phyloP scores from a whole-genome alignment of 2,888 invertebrate genomes.

The Hyposoter dolosus region DNA sequence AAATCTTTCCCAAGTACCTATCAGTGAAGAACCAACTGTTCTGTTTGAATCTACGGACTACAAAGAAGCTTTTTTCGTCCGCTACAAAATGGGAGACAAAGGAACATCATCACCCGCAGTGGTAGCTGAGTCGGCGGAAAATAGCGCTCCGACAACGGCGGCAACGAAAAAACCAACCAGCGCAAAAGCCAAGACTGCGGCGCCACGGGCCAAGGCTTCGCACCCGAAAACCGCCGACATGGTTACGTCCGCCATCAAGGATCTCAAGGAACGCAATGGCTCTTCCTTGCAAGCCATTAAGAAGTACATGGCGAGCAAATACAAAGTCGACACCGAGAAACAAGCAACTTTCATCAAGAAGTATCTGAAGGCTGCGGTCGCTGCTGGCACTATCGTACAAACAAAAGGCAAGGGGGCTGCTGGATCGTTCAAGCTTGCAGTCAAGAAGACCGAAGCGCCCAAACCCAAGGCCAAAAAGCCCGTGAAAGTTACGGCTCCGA shows the following conservation, averaged over 20 bases:
- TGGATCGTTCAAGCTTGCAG: slow-evolving; percentile 85
- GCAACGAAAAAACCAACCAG: slow-evolving; percentile 71
- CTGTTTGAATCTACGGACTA: not conserved
- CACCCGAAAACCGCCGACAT: slow-evolving; percentile 86
- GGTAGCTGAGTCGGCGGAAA: slow-evolving; percentile 54
- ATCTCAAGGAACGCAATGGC: slow-evolving; percentile 86
- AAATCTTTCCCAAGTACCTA: not conserved
- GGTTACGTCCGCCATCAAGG: slow-evolving; percentile 86
- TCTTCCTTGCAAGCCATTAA: slow-evolving; percentile 87
- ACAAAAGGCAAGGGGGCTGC: slow-evolving; percentile 86
- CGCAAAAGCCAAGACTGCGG: slow-evolving; percentile 74
- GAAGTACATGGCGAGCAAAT: slow-evolving; percentile 87
- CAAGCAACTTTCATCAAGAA: slow-evolving; percentile 87
- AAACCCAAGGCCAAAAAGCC: slow-evolving; percentile 60
- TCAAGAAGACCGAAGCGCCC: slow-evolving; percentile 64
- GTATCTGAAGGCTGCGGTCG: slow-evolving; percentile 86
- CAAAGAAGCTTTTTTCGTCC: not conserved
- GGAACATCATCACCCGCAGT: slow-evolving; percentile 48
- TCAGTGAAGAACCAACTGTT: not conserved
- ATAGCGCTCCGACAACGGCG: not conserved
- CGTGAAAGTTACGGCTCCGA: slow-evolving; percentile 46
- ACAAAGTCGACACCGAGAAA: slow-evolving; percentile 87
- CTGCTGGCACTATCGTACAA: slow-evolving; percentile 85
- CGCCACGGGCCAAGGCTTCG: slow-evolving; percentile 81
- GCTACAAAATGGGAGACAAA: slow-evolving; percentile 40